Conservation (phyloP, 2,888 invertebrate genomes). For the Abscondita cerata region DNA sequence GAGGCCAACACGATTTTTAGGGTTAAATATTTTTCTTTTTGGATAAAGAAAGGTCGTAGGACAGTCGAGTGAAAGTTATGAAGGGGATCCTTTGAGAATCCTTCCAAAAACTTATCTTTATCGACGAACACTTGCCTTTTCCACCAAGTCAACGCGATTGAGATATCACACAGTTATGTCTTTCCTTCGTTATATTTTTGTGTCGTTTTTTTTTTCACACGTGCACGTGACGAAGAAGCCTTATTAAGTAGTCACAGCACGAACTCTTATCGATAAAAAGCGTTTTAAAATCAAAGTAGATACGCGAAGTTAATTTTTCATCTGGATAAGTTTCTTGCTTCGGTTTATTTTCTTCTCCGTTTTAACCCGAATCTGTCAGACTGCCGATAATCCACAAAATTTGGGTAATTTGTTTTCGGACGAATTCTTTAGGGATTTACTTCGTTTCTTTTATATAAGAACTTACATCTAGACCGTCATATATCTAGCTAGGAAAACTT, state of each 20-base stretch:
- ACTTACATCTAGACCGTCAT: slow-evolving; percentile 20
- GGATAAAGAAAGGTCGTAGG: neutral
- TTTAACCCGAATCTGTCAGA: neutral
- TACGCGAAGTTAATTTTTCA: neutral
- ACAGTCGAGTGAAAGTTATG: too few relatives aligned
- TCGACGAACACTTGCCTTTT: too few relatives aligned
- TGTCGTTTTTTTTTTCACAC: slow-evolving; percentile 16
- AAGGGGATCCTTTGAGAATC: too few relatives aligned
- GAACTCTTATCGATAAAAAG: neutral
- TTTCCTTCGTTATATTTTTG: slow-evolving; percentile 27
- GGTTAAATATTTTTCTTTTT: too few relatives aligned
- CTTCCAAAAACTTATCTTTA: too few relatives aligned
- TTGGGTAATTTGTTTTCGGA: slow-evolving; percentile 27
- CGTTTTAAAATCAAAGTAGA: neutral
- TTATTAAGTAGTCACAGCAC: neutral
- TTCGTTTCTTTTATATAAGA: slow-evolving; percentile 23
- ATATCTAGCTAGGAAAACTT: slow-evolving; percentile 25
- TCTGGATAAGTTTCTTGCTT: too few relatives aligned
- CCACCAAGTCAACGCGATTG: too few relatives aligned
- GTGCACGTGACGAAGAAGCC: neutral
- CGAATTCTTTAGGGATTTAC: slow-evolving; percentile 26
- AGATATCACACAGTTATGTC: too few relatives aligned
- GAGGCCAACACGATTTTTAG: too few relatives aligned
- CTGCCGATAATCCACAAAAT: slow-evolving; percentile 4
- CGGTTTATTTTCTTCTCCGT: too few relatives aligned